phyloP scores from a whole-genome alignment of 2,888 invertebrate genomes.

The Bibio marci region DNA sequence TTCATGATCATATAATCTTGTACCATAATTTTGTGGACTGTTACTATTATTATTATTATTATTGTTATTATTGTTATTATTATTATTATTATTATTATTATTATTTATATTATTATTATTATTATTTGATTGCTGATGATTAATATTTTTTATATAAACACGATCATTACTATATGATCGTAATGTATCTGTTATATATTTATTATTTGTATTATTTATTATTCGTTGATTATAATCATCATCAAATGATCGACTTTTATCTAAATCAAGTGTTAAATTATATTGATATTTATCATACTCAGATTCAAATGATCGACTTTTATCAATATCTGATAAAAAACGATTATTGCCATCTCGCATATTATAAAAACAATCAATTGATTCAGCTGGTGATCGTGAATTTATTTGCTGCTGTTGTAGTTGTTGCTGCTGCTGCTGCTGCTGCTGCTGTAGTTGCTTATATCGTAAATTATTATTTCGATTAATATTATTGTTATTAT shows the following conservation, averaged over 20 bases:
- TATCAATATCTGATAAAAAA: conserved; percentile 18
- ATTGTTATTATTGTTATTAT: conserved; percentile 10
- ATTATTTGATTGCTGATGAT: not conserved
- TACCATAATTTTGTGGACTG: conserved; percentile 27
- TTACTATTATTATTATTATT: conserved; percentile 15
- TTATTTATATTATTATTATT: conserved; percentile 7
- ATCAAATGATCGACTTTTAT: conserved; percentile 28
- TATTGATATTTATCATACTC: conserved; percentile 17
- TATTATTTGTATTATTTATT: not conserved
- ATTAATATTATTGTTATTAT: conserved; percentile 9
- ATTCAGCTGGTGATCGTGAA: too few species aligned
- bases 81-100: not conserved
- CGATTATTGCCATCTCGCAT: not conserved
- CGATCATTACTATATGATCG: conserved; percentile 3
- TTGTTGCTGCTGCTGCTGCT: too few species aligned
- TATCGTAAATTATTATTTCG: not conserved
- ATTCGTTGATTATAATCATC: conserved; percentile 24
- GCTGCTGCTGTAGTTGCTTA: too few species aligned
- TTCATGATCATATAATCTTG: conserved; percentile 27
- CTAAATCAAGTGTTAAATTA: conserved; percentile 18
- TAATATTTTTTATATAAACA: not conserved
- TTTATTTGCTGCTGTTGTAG: conserved; percentile 1
- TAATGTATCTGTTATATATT: not conserved
- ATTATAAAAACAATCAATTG: too few species aligned
- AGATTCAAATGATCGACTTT: conserved; percentile 27